Evolutionary conservation across 2,888 invertebrate genomes (phyloP), one percentile per base, ranked within the genome.

Genomic region (Tolmerus cingulatus): DNA sequence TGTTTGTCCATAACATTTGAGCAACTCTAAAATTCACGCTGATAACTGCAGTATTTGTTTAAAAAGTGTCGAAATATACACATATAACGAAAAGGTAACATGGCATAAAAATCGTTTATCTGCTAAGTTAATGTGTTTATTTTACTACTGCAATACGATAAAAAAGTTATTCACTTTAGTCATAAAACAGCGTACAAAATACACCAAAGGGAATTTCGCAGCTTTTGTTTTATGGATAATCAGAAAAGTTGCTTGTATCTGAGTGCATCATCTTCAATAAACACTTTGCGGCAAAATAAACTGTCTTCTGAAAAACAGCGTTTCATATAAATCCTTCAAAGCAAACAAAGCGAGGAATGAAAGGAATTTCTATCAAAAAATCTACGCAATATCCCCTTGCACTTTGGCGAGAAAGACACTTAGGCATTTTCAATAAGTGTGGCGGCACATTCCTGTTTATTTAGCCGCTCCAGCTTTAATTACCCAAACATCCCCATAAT

Each of bases 401-500:
- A 66, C 23, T 66, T 66, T 66, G 66, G 66, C 12, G 19, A 27
- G 66, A 27, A 27, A 66, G 66, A 66, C 66, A 66, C 66, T 66
- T 66, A 66, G 23, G 66, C 27, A 66, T 66, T 66, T 55, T 66
- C 66, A 66, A 66, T 66, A 66, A 66, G 66, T 66, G 66, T 27
- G 66, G 23, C 66, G 23, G 66, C 66, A 66, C 27, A 66, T 66
- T 85, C 12, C 40, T 86, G 76, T 86, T 86, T 86, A 78, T 79
- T 57, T n/a, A 86, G 57, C 78, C 66, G 37, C 86, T 86, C 79
- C 78, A 79, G 78, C 86, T 86, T 86, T 86, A 86, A 86, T 86
- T 79, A 79, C 57, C 86, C 78, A 79, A 86, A 86, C 78, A 86
- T 86, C 86, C 86, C 79, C 23, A 74, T 43, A 30, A 76, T 46